A percentile compares a stretch with the other conserved stretches of the same genome.
Evolutionary conservation across 2,888 invertebrate genomes (phyloP).

Genomic region (Thymelicus lineola): DNA sequence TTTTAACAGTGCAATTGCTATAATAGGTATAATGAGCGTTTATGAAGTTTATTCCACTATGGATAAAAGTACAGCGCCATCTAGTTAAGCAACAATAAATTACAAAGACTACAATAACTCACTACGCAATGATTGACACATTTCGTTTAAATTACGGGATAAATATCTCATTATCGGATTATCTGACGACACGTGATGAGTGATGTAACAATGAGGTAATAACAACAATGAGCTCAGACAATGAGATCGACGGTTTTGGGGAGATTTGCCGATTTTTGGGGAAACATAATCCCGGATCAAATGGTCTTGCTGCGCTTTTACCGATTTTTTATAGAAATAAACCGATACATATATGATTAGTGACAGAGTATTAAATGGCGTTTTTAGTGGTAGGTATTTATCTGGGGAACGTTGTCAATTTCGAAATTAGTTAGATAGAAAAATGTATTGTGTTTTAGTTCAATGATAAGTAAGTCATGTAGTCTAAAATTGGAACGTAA

Average conservation of each 20-base stretch:
- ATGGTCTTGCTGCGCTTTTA: constrained; percentile 21
- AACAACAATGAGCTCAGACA: constrained; percentile 22
- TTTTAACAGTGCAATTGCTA: too few species aligned
- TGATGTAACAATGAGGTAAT: constrained; percentile 9
- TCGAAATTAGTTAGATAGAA: too few species aligned
- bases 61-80: too few species aligned
- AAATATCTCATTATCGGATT: constrained; percentile 42
- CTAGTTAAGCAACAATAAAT: too few species aligned
- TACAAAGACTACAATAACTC: background rate
- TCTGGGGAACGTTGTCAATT: background rate
- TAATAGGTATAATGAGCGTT: too few species aligned
- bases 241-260: constrained; percentile 26
- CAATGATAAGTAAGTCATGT: too few species aligned
- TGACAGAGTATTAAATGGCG: constrained; percentile 17
- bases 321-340: constrained; percentile 24
- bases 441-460: too few species aligned
- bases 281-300: constrained; percentile 27
- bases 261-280: constrained; percentile 25
- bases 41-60: too few species aligned
- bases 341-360: constrained; percentile 25
- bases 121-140: constrained; percentile 42
- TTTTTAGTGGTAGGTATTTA: background rate
- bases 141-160: constrained; percentile 38
- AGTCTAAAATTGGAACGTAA: too few species aligned
- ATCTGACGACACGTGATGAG: constrained; percentile 40